Evolutionary conservation across 2,797 vertebrate species (phyloP), one percentile per base, ranked within the genome.

Genomic region (Danio jaintianensis): DNA sequence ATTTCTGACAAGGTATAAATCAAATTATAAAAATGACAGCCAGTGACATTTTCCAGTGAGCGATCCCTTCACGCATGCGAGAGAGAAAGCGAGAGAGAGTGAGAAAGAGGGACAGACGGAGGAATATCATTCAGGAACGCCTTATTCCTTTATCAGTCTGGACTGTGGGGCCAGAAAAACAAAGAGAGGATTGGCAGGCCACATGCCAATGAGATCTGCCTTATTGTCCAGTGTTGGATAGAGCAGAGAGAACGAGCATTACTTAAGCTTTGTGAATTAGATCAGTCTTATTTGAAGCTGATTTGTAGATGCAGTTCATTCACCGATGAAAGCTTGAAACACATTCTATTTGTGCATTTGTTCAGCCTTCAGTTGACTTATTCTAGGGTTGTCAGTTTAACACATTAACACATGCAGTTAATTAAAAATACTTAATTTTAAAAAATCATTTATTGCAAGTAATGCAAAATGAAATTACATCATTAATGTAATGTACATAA

Each of bases 21-120:
- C 88, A 89, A 89, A 89, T 89, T 87, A 89, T 88, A 89, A 88
- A 89, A 89, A 89, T 89, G 88, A 89, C 87, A 89, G 85, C 67
- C 79, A 83, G 87, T 89, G 86, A 90, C 89, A 89, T 89, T 89
- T 89, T 81, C 82, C 74, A 47, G 68, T 80, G 86, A 85, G 84
- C 82, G 78, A 82, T 84, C 79, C 81, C 73, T 61, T 74, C 74
- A 74, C 61, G 61, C 61, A 58, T 71, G 81, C 13, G 59, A 66
- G 68, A 43, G 64, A 43, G 64, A 40, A 16, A 22, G 77, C 12
- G 55, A 47, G 29, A 22, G 72, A 81, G 11, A 22, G 72, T 81
- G 11, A 20, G 18, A 22, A 22, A 29, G 68, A n/a, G 18, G 15
- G 56, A 63, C 12, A 40, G 75, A 74, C 45, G 12, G 29, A 47